Base-by-base conservation (phyloP, 2,797 vertebrate genomes). In the Lycodopsis pacificus region DNA sequence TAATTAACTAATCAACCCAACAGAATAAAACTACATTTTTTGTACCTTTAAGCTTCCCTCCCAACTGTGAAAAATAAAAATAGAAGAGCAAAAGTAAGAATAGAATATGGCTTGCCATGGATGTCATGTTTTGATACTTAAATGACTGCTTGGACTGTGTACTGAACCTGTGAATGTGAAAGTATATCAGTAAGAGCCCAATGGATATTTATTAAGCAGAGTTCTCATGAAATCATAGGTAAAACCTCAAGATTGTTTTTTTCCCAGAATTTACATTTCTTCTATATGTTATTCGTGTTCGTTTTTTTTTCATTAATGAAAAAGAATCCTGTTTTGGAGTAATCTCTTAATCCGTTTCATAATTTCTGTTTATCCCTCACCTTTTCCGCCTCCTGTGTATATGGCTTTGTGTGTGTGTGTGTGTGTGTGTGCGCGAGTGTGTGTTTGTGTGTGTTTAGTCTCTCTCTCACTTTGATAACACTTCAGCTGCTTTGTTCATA, bases 291-390 rank as follows among this genome's bases (percentile, higher is more conserved):
- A 44, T 38, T 71, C 54, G 78, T 82, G 71, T 79, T 79, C 77
- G 6, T 32, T 74, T 44, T 77, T 86, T 77, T 82, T 57, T 54
- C 67, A 78, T 80, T 83, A 84, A 75, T 38, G 48, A 71, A 79
- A 77, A 46, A 70, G 67, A 73, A 67, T 30, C 53, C 75, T 11
- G 11, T 71, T 81, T 48, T 59, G 34, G n/a, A 73, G 40, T 89
- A 87, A 90, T 90, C 79, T 82, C 77, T 75, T 89, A 81, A 89
- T 89, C 82, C 58, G 11, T 66, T 36, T 71, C 61, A 65, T 83
- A 57, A 87, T 89, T 80, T 86, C 58, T 70, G 69, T 85, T 87
- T 78, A 86, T 81, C 69, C 62, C 44, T 89, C 80, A 88, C 76
- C 73, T 87, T 81, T 77, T 73, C 44, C 9, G 12, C 80, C 58